phyloP scores from a whole-genome alignment of 2,113 vertebrate species.

The Piaya cayana region DNA sequence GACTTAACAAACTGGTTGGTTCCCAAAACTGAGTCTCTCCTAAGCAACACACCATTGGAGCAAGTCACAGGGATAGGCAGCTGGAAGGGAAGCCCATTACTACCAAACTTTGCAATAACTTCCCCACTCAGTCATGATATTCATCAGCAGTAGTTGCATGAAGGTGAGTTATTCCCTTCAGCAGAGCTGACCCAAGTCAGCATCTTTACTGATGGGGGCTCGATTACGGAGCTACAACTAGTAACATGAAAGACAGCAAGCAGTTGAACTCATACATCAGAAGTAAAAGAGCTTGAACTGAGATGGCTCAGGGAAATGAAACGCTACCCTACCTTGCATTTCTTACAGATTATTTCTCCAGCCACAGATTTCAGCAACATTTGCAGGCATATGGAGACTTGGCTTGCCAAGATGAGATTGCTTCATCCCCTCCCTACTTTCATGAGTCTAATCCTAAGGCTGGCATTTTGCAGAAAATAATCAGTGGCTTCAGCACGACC shows the following conservation, averaged over 20 bases:
- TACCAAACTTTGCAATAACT: neutral
- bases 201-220: neutral
- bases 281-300: neutral
- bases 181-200: neutral
- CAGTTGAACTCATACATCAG: neutral
- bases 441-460: neutral
- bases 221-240: neutral
- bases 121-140: neutral
- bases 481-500: neutral
- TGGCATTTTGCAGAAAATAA: neutral
- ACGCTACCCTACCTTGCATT: neutral
- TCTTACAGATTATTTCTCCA: neutral
- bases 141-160: neutral
- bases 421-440: neutral
- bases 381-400: neutral
- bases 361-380: neutral
- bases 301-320: fast-evolving
- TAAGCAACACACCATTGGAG: neutral
- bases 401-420: neutral
- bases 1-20: neutral
- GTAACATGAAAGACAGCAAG: neutral
- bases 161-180: neutral
- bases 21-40: neutral
- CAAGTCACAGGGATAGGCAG: neutral
- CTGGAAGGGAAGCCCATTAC: neutral